Base-by-base conservation (phyloP, 2,113 vertebrate species). In the Tachycineta bicolor region DNA sequence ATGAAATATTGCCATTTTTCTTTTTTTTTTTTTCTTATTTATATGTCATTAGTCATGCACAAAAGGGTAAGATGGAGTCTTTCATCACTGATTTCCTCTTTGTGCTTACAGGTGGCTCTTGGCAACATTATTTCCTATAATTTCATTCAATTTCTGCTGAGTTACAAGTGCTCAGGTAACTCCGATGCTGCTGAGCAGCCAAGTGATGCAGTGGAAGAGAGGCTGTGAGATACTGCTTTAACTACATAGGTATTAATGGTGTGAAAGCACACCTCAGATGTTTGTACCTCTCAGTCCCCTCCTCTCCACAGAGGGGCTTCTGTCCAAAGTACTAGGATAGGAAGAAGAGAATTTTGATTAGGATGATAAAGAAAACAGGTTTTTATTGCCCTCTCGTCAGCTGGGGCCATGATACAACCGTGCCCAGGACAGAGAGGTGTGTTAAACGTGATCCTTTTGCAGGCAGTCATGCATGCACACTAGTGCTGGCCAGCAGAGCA, bases 321-420 rank as follows among this genome's bases (percentile, higher is more conserved):
- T 68, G 22, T 46, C 71, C 11, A 31, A 75, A 59, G 39, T 14
- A 46, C 41, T 59, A 49, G 28, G 25, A 44, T 49, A 37, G 10
- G 11, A 24, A 44, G 22, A 73, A 80, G 31, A 88, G 7, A 76
- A 64, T 73, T 73, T 76, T 10, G 3, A 25, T 46, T 25, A 49
- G 31, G 41, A 15, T 14, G 8, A 16, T 59, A 64, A 83, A 65
- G 43, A 56, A 87, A 58, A 25, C 23, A 64, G 26, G 8, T 25
- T 86, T 83, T 77, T 76, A 49, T 69, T 37, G 33, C 31, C 6
- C 14, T 49, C 10, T 62, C 2, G 1, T 80, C 23, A 21, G 10
- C 44, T 39, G 19, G 22, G 4, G 4, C 58, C 31, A 5, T 29
- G 59, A 46, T 8, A 11, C 39, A 71, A 39, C 65, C 0, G 0